Evolutionary conservation across 2,113 vertebrate genomes (phyloP).

Genomic region (Capricornis sumatraensis): DNA sequence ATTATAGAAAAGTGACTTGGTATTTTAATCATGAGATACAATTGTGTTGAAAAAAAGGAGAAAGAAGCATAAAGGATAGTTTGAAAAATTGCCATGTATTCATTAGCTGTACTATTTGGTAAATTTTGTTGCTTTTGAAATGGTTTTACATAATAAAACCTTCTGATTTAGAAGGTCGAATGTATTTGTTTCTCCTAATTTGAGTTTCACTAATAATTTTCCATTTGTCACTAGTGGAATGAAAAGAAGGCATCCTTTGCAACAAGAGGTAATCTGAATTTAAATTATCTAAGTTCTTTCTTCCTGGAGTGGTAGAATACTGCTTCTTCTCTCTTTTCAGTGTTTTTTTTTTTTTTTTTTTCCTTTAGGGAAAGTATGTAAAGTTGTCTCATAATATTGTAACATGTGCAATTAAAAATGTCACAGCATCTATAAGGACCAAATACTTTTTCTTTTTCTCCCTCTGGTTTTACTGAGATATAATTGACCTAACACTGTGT

Average conservation of each 20-base stretch:
- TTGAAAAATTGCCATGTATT: constrained; percentile 24
- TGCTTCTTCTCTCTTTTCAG: neutral
- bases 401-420: neutral
- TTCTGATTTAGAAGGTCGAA: neutral
- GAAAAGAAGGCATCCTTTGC: neutral
- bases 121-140: constrained; percentile 26
- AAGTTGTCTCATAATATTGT: neutral
- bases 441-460: neutral
- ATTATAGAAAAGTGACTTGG: constrained; percentile 62
- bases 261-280: neutral
- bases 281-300: neutral
- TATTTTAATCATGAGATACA: constrained; percentile 61
- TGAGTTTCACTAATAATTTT: constrained; percentile 17
- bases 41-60: constrained; percentile 43
- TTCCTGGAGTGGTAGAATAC: neutral
- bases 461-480: neutral
- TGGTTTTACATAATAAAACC: constrained; percentile 6
- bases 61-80: neutral
- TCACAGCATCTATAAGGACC: neutral
- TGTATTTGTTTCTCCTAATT: constrained; percentile 17
- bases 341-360: neutral
- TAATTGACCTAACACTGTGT: neutral
- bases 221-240: neutral
- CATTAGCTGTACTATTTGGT: constrained; percentile 12
- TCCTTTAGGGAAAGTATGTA: neutral